These are phyloP conservation scores for Telmatherina bonti DNA, from an alignment of 2,797 vertebrate species.

Conservation along the genomic window DNA sequence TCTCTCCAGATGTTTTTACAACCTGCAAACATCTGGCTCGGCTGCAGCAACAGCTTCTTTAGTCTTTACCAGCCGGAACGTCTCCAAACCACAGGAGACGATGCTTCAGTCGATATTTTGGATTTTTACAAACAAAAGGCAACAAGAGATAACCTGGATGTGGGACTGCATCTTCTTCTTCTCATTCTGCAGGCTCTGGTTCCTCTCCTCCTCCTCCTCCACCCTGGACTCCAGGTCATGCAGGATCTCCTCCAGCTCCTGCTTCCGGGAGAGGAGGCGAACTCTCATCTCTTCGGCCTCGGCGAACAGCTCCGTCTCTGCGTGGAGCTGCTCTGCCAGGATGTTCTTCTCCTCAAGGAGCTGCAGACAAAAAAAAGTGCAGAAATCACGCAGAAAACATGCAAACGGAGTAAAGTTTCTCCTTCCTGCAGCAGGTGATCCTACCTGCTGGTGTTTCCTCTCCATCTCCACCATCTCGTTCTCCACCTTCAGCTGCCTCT, in stretches of 20 bases:
- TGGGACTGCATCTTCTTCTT: constrained; percentile 99
- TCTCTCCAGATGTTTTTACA: too few species aligned
- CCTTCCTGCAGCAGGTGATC: constrained; percentile 8
- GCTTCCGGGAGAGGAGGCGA: constrained; percentile 94
- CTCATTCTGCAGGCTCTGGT: constrained; percentile 91
- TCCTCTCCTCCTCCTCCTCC: constrained; percentile 97
- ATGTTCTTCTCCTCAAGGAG: constrained; percentile 97
- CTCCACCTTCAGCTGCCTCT: constrained; percentile 96
- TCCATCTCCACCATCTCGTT: constrained; percentile 96
- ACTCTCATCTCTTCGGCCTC: constrained; percentile 99
- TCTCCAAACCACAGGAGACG: too few species aligned
- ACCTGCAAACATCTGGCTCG: too few species aligned
- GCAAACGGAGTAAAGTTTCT: too few species aligned
- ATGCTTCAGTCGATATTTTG: too few species aligned
- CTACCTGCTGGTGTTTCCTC: constrained; percentile 95
- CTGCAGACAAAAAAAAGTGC: too few species aligned
- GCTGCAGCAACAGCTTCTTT: too few species aligned
- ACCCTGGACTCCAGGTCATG: constrained; percentile 97
- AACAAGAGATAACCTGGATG: constrained; percentile 96
- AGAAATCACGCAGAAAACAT: too few species aligned
- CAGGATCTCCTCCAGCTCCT: constrained; percentile 97
- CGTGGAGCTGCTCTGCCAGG: constrained; percentile 97
- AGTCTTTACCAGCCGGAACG: too few species aligned
- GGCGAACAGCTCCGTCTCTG: constrained; percentile 97
- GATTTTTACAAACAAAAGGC: too few species aligned